Evolutionary conservation across 1,140 invertebrate species (phyloP), one percentile per base, ranked within the genome.

Genomic region (Papilio polyxenes): DNA sequence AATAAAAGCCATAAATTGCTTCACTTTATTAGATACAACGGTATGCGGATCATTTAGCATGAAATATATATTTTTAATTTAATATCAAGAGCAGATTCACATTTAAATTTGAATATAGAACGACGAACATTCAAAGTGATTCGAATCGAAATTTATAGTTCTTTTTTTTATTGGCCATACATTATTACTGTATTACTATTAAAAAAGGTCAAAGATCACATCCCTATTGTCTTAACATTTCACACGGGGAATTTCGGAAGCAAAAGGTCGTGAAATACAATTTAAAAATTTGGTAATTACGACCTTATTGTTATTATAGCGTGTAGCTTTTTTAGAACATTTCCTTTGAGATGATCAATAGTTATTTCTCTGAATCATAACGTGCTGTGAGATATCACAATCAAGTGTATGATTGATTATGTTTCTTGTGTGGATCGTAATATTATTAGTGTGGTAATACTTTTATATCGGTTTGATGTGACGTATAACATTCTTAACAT

Each of bases 361-460:
- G 20, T 40, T 74, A 37, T 31, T 40, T 77, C 48, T 44, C 51
- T 75, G 81, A 80, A 80, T 75, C 81, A 78, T 78, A 82, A 82
- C 53, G 65, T 81, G 83, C 81, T 44, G 51, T 51, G 69, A 82
- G 81, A 72, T 84, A 82, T 80, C 76, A 83, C 83, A 83, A 82
- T 79, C 76, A 82, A 69, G 23, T 76, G 48, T 77, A 69, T 84
- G 83, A 84, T 84, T 84, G 81, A 82, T 84, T 84, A 72, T 51
- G 6, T 74, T 51, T 62, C 20, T 17, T 79, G 6, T 78, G 69
- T 65, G 49, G 51, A 80, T 44, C 3, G 40, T 65, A 75, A 80
- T 51, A n/a, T 81, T 81, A 79, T 83, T 83, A 83, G 80, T 72
- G 49, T 23, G n/a, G 51, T 82, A 79, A 8, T 76, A 31, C 23